phyloP scores from a whole-genome alignment of 2,797 vertebrate species.

The Leptatherina wallacei region DNA sequence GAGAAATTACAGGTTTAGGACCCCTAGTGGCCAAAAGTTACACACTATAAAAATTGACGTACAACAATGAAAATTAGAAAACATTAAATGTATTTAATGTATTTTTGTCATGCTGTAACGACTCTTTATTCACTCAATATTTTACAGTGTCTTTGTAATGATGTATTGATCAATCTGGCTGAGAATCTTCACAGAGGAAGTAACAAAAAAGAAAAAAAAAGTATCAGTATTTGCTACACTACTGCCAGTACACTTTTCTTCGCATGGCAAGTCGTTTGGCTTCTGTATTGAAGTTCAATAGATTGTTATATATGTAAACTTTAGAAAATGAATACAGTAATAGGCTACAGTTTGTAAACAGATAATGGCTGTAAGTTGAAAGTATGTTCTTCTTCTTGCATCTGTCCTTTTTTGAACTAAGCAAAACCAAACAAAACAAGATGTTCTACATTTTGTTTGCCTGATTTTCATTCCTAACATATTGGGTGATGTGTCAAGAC shows the following conservation, averaged over 20 bases:
- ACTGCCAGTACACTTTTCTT: not conserved
- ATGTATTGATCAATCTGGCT: no score
- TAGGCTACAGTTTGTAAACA: slow-evolving; percentile 6
- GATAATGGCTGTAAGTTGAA: not conserved
- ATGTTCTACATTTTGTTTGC: not conserved
- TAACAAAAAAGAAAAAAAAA: not conserved
- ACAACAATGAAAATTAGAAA: no score
- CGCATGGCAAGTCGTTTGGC: not conserved
- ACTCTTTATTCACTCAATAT: no score
- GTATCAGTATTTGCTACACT: not conserved
- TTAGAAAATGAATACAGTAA: not conserved
- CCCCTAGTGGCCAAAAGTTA: no score
- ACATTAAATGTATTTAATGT: no score
- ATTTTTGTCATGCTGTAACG: no score
- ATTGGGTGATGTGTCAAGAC: slow-evolving; percentile 2
- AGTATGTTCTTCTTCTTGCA: not conserved
- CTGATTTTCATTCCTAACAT: slow-evolving; percentile 4
- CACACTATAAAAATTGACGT: no score
- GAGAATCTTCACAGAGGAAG: not conserved
- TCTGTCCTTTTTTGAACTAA: not conserved
- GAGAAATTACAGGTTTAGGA: no score
- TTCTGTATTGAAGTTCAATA: not conserved
- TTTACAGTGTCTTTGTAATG: no score
- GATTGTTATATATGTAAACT: not conserved
- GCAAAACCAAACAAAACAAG: not conserved